These are phyloP conservation scores for Thaleichthys pacificus DNA, from an alignment of 2,797 vertebrate species.

Conservation along the genomic window DNA sequence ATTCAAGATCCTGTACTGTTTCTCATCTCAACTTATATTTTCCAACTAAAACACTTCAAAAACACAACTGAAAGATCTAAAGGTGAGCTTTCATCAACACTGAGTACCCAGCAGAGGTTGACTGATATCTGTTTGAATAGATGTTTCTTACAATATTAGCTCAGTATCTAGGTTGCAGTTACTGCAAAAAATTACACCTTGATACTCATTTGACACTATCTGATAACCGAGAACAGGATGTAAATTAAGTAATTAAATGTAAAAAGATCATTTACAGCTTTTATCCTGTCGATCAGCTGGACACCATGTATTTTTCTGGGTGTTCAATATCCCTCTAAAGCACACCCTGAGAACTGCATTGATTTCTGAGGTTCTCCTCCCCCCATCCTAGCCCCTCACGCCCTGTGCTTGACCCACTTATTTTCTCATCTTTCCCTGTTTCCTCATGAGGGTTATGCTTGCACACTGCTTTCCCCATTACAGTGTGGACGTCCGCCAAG, in stretches of 20 bases:
- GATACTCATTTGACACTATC: constrained; percentile 51
- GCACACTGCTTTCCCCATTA: constrained; percentile 75
- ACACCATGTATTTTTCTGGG: constrained; percentile 57
- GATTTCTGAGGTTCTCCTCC: constrained; percentile 75
- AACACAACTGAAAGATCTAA: background rate
- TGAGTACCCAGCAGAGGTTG: constrained; percentile 1
- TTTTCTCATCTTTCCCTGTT: constrained; percentile 83
- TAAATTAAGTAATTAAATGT: constrained; percentile 62
- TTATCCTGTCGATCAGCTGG: constrained; percentile 62
- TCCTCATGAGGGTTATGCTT: constrained; percentile 77
- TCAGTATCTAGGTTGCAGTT: constrained; percentile 41
- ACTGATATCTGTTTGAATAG: background rate
- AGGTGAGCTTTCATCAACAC: background rate
- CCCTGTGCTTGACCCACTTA: constrained; percentile 81
- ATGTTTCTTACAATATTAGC: constrained; percentile 32
- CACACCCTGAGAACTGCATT: constrained; percentile 67
- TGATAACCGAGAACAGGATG: constrained; percentile 52
- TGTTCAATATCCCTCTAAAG: constrained; percentile 76
- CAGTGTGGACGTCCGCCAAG: constrained; percentile 74
- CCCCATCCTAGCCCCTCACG: constrained; percentile 67
- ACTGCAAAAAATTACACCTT: constrained; percentile 51
- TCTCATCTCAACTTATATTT: too few relatives aligned
- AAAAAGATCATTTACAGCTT: constrained; percentile 60
- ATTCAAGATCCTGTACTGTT: background rate
- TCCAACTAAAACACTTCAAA: background rate